A percentile compares a stretch with the other conserved stretches of the same genome.
phyloP scores from a whole-genome alignment of 2,888 invertebrate species.

The Eulithis testata region DNA sequence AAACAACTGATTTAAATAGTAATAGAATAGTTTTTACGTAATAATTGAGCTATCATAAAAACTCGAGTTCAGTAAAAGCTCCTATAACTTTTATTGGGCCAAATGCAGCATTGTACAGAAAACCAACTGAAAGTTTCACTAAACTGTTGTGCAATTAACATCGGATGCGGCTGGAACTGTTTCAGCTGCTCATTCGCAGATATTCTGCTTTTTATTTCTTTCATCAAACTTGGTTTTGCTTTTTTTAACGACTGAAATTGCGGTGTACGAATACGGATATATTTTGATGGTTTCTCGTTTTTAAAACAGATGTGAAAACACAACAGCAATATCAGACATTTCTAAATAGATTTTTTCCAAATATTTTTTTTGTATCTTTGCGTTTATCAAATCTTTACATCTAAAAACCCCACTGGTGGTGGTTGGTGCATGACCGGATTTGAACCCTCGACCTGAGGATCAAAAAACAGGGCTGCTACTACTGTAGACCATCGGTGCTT shows the following conservation, averaged over 20 bases:
- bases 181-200: slow-evolving; percentile 40
- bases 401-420: too few species aligned
- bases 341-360: too few species aligned
- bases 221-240: slow-evolving; percentile 10
- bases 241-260: not conserved
- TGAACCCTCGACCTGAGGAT: too few species aligned
- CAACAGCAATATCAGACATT: too few species aligned
- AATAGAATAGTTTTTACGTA: slow-evolving; percentile 5
- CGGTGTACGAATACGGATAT: too few species aligned
- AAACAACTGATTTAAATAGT: not conserved
- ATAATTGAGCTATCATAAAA: slow-evolving; percentile 18
- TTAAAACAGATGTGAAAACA: too few species aligned
- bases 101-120: slow-evolving; percentile 41
- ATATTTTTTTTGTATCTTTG: too few species aligned
- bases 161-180: slow-evolving; percentile 44
- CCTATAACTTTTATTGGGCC: slow-evolving; percentile 38
- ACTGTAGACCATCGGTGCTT: too few species aligned
- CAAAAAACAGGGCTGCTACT: too few species aligned
- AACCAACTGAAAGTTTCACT: slow-evolving; percentile 48
- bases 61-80: slow-evolving; percentile 28
- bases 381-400: too few species aligned
- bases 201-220: slow-evolving; percentile 25
- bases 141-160: slow-evolving; percentile 55
- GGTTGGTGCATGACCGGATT: too few species aligned
- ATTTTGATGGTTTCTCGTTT: too few species aligned